Percentiles rank a stretch among this genome's conserved stretches.
These are phyloP conservation scores for Lucilia sericata DNA, from an alignment of 1,140 invertebrate genomes.

Conservation along the genomic window DNA sequence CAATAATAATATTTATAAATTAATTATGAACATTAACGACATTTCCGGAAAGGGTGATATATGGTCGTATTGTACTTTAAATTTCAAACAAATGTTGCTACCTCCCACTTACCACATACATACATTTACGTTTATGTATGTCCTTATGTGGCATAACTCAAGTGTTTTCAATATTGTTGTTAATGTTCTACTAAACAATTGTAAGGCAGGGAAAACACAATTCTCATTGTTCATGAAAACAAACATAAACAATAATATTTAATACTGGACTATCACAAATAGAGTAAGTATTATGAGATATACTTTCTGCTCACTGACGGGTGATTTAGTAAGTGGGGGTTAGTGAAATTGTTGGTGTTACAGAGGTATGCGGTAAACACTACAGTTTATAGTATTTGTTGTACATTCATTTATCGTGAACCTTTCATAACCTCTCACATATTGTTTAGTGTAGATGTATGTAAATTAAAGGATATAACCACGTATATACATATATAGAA, in stretches of 20 bases:
- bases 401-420: neutral
- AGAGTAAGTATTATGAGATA: neutral
- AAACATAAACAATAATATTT: neutral
- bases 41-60: no score
- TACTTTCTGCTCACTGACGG: neutral
- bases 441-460: neutral
- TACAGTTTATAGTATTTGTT: neutral
- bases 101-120: no score
- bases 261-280: neutral
- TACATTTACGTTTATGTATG: neutral
- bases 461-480: neutral
- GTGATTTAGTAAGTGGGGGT: no score
- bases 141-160: neutral
- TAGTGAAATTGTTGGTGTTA: neutral
- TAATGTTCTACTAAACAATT: neutral
- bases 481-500: neutral
- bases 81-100: no score
- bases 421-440: conserved; percentile 17
- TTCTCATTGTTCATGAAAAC: conserved; percentile 21
- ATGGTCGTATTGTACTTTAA: no score
- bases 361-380: neutral
- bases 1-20: no score
- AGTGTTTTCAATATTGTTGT: conserved; percentile 22
- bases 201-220: neutral
- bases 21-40: no score